Evolutionary conservation across 2,113 vertebrate genomes (phyloP).

Genomic region (Cnemophilus loriae): DNA sequence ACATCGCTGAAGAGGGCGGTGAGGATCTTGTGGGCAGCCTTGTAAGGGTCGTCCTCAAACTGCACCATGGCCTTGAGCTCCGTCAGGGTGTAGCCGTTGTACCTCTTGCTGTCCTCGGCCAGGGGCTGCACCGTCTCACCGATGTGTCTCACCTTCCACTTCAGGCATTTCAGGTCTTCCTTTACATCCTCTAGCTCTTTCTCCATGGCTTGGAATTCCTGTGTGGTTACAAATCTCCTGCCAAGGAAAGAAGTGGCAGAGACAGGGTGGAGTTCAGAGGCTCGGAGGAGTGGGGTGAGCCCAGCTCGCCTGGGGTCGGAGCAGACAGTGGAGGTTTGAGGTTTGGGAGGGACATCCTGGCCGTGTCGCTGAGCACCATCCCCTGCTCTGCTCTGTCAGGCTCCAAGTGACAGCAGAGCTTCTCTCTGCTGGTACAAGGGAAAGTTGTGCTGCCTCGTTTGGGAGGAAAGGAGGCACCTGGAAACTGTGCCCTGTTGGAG

Average conservation of each 20-base stretch:
- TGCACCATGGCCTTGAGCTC: conserved; percentile 66
- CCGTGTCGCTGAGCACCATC: background rate
- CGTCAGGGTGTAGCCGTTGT: conserved; percentile 44
- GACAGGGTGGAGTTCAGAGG: background rate
- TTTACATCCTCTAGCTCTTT: conserved; percentile 42
- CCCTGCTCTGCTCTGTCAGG: background rate
- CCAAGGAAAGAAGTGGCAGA: conserved; percentile 17
- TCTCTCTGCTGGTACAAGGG: background rate
- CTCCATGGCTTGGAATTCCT: conserved; percentile 61
- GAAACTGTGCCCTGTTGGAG: background rate
- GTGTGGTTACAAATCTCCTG: conserved; percentile 46
- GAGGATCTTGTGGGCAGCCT: conserved; percentile 59
- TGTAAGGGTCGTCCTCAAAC: conserved; percentile 47
- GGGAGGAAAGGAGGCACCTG: background rate
- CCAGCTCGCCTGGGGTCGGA: background rate
- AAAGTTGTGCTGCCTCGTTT: background rate
- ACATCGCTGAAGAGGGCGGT: conserved; percentile 29
- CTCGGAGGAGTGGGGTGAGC: background rate
- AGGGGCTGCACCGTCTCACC: conserved; percentile 43
- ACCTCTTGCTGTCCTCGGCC: conserved; percentile 49
- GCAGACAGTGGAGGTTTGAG: background rate
- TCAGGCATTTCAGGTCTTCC: conserved; percentile 58
- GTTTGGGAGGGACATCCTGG: background rate
- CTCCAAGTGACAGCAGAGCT: background rate
- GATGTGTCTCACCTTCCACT: conserved; percentile 54